A percentile compares a stretch with the other conserved stretches of the same genome.
These are phyloP conservation scores for Eubasilissa splendida DNA, from an alignment of 2,888 invertebrate species.

Conservation along the genomic window DNA sequence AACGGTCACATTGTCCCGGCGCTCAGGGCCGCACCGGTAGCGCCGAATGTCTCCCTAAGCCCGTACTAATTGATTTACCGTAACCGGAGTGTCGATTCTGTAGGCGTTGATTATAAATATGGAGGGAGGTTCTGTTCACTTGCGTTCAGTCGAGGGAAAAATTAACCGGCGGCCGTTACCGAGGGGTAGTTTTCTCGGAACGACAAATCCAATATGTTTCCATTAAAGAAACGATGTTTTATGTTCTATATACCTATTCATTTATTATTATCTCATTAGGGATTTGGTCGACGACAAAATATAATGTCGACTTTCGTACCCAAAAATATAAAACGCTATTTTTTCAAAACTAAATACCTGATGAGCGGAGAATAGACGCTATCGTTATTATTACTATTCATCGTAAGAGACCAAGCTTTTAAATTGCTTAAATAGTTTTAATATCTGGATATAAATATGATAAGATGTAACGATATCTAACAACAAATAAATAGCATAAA, in stretches of 20 bases:
- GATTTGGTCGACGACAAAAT: not conserved
- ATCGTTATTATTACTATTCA: no score
- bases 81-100: slow-evolving; percentile 9
- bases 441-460: no score
- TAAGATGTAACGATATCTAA: no score
- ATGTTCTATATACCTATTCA: not conserved
- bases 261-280: not conserved
- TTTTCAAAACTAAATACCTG: no score
- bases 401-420: no score
- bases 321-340: no score
- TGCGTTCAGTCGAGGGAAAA: not conserved
- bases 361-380: no score
- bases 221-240: slow-evolving; percentile 1
- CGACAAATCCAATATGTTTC: slow-evolving; percentile 8
- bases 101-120: not conserved
- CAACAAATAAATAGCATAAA: no score
- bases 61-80: slow-evolving; percentile 49
- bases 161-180: not conserved
- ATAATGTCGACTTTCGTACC: no score
- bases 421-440: no score
- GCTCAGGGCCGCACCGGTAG: not conserved
- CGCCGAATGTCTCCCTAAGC: slow-evolving; percentile 32
- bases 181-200: not conserved
- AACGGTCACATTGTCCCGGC: not conserved
- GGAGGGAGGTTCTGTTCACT: not conserved